Conservation (phyloP, 2,888 invertebrate genomes). For the Aphodius granarius region DNA sequence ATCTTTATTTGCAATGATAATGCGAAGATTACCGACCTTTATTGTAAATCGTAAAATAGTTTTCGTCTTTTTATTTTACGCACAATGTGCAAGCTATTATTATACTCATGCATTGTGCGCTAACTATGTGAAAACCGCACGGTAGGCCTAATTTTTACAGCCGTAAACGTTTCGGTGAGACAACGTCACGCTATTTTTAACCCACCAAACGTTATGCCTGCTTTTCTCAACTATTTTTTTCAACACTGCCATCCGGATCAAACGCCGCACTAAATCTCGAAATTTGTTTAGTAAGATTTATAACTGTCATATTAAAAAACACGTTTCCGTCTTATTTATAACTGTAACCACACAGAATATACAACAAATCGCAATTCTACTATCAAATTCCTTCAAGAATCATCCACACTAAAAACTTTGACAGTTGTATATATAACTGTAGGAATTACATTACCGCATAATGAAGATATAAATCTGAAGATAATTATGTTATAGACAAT, state of each 20-base stretch:
- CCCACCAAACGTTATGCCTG: neutral
- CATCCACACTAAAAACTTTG: neutral
- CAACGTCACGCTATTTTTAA: neutral
- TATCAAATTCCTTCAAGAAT: too few species aligned
- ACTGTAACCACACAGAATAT: neutral
- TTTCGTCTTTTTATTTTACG: neutral
- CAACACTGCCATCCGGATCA: neutral
- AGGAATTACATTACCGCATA: slow-evolving; percentile 1
- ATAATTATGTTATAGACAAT: slow-evolving; percentile 14
- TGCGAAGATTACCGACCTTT: slow-evolving; percentile 29
- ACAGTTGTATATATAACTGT: neutral
- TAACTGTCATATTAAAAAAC: neutral
- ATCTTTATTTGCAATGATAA: slow-evolving; percentile 27
- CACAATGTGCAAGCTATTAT: neutral
- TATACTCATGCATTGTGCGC: neutral
- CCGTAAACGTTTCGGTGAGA: neutral
- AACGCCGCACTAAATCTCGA: neutral
- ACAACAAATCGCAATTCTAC: too few species aligned
- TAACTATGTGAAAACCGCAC: neutral
- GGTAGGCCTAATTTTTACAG: neutral
- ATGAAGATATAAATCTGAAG: slow-evolving; percentile 13
- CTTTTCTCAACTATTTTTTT: neutral
- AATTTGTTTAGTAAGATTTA: neutral
- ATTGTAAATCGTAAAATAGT: slow-evolving; percentile 26
- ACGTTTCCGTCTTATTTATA: neutral